Conservation (phyloP, 2,797 vertebrate genomes). For the Chrosomus eos region DNA sequence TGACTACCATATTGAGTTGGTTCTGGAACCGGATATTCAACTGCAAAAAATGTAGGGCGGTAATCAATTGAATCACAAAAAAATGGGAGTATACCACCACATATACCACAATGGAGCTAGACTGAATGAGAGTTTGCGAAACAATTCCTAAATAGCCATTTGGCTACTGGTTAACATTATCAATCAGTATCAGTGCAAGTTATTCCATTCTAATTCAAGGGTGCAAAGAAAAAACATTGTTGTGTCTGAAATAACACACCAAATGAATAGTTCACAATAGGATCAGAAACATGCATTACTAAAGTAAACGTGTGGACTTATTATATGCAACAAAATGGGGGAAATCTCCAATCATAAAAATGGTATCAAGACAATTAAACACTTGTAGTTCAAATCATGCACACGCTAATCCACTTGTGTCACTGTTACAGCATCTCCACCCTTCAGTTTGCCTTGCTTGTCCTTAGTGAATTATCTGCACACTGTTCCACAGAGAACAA, state of each 20-base stretch:
- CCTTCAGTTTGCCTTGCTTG: slow-evolving; percentile 16
- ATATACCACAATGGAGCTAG: background rate
- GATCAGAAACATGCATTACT: background rate
- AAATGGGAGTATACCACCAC: background rate
- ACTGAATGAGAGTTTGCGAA: background rate
- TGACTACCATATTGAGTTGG: background rate
- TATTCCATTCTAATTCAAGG: background rate
- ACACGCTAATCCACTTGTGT: background rate
- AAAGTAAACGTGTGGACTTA: too few relatives aligned
- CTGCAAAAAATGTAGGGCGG: background rate
- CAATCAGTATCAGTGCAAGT: background rate
- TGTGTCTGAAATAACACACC: background rate
- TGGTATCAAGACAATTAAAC: background rate
- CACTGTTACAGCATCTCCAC: background rate
- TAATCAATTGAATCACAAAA: background rate
- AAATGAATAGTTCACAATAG: background rate
- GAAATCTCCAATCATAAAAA: background rate
- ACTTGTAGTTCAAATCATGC: background rate
- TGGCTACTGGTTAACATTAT: background rate
- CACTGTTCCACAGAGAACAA: slow-evolving; percentile 18
- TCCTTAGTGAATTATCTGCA: slow-evolving; percentile 1
- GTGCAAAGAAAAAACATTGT: background rate
- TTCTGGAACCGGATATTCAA: background rate
- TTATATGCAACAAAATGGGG: background rate
- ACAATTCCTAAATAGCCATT: background rate